Evolutionary conservation across 2,113 vertebrate species (phyloP), one percentile per base, ranked within the genome.

Genomic region (Onychostoma macrolepis): DNA sequence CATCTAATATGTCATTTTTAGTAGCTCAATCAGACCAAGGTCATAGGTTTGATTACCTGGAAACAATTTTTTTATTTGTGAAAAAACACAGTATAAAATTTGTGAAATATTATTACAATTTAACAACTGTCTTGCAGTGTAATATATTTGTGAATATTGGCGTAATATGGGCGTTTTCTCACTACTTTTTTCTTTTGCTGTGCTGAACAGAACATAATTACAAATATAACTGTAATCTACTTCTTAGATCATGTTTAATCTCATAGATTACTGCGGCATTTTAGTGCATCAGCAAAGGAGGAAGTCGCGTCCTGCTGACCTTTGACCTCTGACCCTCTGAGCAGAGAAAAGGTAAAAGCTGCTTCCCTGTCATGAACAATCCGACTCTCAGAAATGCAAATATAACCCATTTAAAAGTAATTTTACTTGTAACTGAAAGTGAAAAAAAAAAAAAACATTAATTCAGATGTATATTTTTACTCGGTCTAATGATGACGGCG

Each of bases 381-480:
- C 86, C 72, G 53, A 89, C 87, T 90, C 91, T 45, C 75, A 90
- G 91, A 93, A 92, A 95, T 94, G 93, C 91, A 94, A 93, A 95
- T 94, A 78, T 86, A 84, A 43, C 90, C 90, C 91, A 93, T 94
- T 92, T 94, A 88, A 94, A 91, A 92, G 89, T 88, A 92, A 90
- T 93, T 91, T 91, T 93, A 93, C 92, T 93, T 91, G 90, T 88
- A 91, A 92, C 91, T 89, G 84, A 89, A 93, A 91, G 88, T 24
- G 69, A 38, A 71, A 92, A 88, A 87, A 45, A 45, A n/a, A 36
- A 36, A 36, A 82, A 28, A 33, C 91, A 90, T 93, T 90, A 87
- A 93, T 93, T 92, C 91, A 92, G 91, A 93, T 92, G 90, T 90
- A 89, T 91, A 90, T 92, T 91, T 92, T 91, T 86, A 88, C 87